Percentiles rank a stretch among this genome's conserved stretches.
These are phyloP conservation scores for Xerus rutilus DNA, from an alignment of 2,797 vertebrate species.

Conservation along the genomic window DNA sequence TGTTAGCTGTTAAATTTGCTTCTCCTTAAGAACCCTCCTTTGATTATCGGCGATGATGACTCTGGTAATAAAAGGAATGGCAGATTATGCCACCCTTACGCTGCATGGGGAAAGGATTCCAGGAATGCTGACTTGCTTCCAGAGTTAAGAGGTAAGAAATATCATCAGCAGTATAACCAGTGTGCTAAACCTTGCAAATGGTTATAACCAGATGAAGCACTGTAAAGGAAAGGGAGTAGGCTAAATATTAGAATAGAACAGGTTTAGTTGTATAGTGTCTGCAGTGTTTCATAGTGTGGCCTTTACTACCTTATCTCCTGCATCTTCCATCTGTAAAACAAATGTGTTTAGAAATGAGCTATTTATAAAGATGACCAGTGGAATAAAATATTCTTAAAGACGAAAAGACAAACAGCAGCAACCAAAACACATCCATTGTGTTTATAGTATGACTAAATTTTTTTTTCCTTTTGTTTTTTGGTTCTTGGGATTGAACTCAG, in stretches of 20 bases:
- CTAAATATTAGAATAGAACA: neutral
- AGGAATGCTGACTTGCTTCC: neutral
- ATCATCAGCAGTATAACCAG: neutral
- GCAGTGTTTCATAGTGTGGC: neutral
- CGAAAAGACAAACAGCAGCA: conserved; percentile 1
- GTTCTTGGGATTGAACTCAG: neutral
- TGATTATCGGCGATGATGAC: neutral
- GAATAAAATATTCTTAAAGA: conserved; percentile 14
- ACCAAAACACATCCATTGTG: neutral
- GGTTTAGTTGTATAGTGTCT: neutral
- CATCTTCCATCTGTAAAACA: conserved; percentile 42
- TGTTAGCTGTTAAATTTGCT: conserved; percentile 75
- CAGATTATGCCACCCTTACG: neutral
- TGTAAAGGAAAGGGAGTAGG: conserved; percentile 10
- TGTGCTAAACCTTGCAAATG: neutral
- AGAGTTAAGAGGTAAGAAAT: neutral
- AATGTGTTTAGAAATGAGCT: conserved; percentile 40
- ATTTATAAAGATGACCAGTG: conserved; percentile 39
- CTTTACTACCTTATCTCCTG: conserved; percentile 7
- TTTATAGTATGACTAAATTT: conserved; percentile 8
- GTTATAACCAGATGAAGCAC: neutral
- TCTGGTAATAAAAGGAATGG: neutral
- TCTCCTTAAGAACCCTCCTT: neutral
- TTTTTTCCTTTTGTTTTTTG: no score
- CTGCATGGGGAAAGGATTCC: neutral